Evolutionary conservation across 1,140 invertebrate genomes (phyloP), one percentile per base, ranked within the genome.

Genomic region (Drosophila pseudoobscura): DNA sequence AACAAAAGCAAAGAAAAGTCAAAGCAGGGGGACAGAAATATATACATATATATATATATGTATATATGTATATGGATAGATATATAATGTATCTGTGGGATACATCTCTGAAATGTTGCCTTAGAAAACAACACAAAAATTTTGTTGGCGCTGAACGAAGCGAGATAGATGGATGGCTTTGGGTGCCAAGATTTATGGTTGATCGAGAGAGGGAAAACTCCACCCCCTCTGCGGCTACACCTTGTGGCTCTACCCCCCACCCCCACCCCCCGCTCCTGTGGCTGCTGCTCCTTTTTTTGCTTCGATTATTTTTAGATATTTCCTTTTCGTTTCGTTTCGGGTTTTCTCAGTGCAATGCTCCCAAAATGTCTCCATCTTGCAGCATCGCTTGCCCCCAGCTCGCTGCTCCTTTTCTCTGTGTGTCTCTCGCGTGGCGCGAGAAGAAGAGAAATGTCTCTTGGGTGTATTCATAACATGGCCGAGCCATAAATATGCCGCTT

Each of bases 111-210:
- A 43, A 39, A 17, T 13, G 61, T 51, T 53, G 47, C 51, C 69
- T 68, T 62, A 80, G 78, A 85, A 85, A 87, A 85, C 82, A 87
- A 87, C 26, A 29, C 26, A 29, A 1, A 8, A 24, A 24, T 55
- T 17, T 64, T 74, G 80, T 85, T 87, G 82, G 78, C 69, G 63
- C 69, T 80, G 78, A 79, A 87, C 74, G 70, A 83, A 76, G 78
- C 83, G 84, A 83, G 83, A 88, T 88, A 90, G 88, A 90, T 90
- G 83, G 88, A 90, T 90, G 79, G 74, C 82, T 78, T 72, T 75
- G 88, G 79, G 76, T 83, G 88, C 88, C 87, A 90, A 90, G 88
- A 90, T 90, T 90, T 90, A 90, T 90, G 76, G 68, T 90, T 85
- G 88, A 90, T 90, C 88, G 84, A 88, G 88, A 90, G 88, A 90